Percentiles rank a stretch among this genome's conserved stretches.
Evolutionary conservation across 2,113 vertebrate species (phyloP).

Genomic region (Forbesichthys papilliferus): DNA sequence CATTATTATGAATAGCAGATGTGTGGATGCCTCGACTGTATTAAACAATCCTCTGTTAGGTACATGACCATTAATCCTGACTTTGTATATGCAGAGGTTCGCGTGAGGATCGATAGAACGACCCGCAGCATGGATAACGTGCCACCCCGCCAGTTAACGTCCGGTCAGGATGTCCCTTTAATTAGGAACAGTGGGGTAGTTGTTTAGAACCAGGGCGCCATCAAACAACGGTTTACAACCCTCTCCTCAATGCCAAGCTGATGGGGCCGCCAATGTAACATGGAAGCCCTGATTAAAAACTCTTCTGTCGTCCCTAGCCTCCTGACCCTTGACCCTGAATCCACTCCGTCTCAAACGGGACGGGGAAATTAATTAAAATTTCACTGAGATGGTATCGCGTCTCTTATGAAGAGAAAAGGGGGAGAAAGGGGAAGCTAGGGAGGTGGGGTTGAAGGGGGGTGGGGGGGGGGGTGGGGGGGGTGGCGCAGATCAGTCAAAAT

Average conservation of each 20-base stretch:
- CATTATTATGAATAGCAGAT: not conserved
- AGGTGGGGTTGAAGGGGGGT: not conserved
- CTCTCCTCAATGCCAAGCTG: slow-evolving; percentile 57
- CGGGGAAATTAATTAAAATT: slow-evolving; percentile 96
- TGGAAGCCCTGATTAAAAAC: slow-evolving; percentile 95
- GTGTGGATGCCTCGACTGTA: not conserved
- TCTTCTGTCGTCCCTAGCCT: slow-evolving; percentile 90
- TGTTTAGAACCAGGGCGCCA: slow-evolving; percentile 56
- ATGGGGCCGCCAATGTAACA: slow-evolving; percentile 72
- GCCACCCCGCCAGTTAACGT: slow-evolving; percentile 68
- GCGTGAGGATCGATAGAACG: slow-evolving; percentile 69
- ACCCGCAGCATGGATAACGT: slow-evolving; percentile 54
- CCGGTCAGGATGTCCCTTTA: slow-evolving; percentile 77
- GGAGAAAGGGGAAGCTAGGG: not conserved
- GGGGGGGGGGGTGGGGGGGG: not conserved
- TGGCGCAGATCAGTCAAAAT: slow-evolving; percentile 68
- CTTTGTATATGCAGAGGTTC: slow-evolving; percentile 65
- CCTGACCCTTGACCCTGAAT: slow-evolving; percentile 86
- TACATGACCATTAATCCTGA: slow-evolving; percentile 61
- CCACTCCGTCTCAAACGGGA: slow-evolving; percentile 88
- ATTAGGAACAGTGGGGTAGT: slow-evolving; percentile 65
- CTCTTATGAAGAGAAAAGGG: slow-evolving; percentile 49
- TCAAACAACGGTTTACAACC: slow-evolving; percentile 77
- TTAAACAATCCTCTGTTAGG: slow-evolving; percentile 9
- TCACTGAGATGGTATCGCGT: slow-evolving; percentile 82